phyloP scores from a whole-genome alignment of 2,888 invertebrate genomes.

The Callyntrura guangdongensis region DNA sequence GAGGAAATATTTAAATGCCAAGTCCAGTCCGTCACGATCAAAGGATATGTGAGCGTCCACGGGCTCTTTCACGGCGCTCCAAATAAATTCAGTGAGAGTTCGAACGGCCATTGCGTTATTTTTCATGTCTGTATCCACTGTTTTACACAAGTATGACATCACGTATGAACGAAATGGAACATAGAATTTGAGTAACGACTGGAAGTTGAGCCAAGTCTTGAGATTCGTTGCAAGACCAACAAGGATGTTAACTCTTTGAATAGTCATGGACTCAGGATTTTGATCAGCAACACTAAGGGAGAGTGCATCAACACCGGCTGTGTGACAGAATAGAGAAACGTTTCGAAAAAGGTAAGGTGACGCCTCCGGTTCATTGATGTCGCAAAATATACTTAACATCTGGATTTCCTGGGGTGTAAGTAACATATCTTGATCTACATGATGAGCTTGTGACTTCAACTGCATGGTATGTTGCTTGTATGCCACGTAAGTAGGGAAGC shows the following conservation, averaged over 20 bases:
- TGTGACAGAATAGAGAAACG: constrained; percentile 96
- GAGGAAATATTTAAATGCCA: constrained; percentile 98
- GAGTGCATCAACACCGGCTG: constrained; percentile 95
- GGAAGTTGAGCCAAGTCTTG: constrained; percentile 97
- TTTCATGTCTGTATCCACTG: constrained; percentile 96
- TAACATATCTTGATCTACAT: constrained; percentile 88
- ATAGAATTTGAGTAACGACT: constrained; percentile 94
- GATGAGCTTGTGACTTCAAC: constrained; percentile 88
- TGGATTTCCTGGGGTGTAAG: constrained; percentile 94
- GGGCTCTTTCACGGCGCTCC: constrained; percentile 97
- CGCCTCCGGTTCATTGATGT: constrained; percentile 97
- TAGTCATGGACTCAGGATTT: constrained; percentile 91
- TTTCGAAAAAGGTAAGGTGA: constrained; percentile 95
- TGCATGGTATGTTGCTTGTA: constrained; percentile 94
- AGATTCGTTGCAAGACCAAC: constrained; percentile 97
- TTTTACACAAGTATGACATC: constrained; percentile 96
- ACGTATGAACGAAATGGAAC: constrained; percentile 95
- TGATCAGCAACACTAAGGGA: constrained; percentile 93
- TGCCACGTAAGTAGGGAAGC: constrained; percentile 92
- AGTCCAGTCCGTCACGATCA: constrained; percentile 94
- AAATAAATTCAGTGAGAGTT: constrained; percentile 98
- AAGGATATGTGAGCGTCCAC: constrained; percentile 94
- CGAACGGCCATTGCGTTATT: constrained; percentile 91
- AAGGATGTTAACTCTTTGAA: constrained; percentile 96
- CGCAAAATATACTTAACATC: constrained; percentile 93